Percentiles rank a stretch among this genome's conserved stretches.
Evolutionary conservation across 2,888 invertebrate species (phyloP).

Genomic region (Anagyrus pseudococci): DNA sequence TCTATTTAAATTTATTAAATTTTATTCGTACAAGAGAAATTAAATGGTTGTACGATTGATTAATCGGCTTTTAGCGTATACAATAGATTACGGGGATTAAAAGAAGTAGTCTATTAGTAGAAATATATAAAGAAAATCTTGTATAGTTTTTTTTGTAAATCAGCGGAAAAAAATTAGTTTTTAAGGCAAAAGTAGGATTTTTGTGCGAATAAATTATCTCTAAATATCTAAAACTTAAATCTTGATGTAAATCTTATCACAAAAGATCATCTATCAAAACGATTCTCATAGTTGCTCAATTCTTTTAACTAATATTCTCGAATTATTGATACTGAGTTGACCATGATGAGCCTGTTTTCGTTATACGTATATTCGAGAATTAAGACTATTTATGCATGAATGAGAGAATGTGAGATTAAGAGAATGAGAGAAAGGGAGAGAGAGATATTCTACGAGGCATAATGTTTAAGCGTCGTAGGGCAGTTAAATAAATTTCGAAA

Average conservation of each 20-base stretch:
- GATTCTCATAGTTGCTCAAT: conserved; percentile 19
- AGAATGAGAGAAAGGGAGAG: conserved; percentile 17
- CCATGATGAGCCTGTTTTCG: conserved; percentile 39
- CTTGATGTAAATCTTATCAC: conserved; percentile 42
- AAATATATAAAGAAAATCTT: neutral
- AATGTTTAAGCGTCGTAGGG: too few species aligned
- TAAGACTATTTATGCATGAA: neutral
- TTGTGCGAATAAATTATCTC: conserved; percentile 25
- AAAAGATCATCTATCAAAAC: conserved; percentile 32
- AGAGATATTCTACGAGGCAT: conserved; percentile 9
- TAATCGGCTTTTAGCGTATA: too few species aligned
- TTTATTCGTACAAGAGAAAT: too few species aligned
- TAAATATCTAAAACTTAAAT: conserved; percentile 39
- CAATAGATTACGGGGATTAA: too few species aligned
- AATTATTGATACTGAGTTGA: conserved; percentile 35
- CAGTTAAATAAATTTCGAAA: conserved; percentile 29
- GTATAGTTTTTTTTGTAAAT: neutral
- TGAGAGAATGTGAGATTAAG: conserved; percentile 10
- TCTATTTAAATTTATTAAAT: too few species aligned
- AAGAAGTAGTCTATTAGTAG: too few species aligned
- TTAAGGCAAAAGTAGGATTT: too few species aligned
- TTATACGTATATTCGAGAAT: neutral
- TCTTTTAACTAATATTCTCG: conserved; percentile 17
- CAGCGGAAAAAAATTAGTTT: too few species aligned
- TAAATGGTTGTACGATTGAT: too few species aligned